A percentile compares a stretch with the other conserved stretches of the same genome.
phyloP scores from a whole-genome alignment of 1,140 invertebrate genomes.

The Drosophila rhopaloa region DNA sequence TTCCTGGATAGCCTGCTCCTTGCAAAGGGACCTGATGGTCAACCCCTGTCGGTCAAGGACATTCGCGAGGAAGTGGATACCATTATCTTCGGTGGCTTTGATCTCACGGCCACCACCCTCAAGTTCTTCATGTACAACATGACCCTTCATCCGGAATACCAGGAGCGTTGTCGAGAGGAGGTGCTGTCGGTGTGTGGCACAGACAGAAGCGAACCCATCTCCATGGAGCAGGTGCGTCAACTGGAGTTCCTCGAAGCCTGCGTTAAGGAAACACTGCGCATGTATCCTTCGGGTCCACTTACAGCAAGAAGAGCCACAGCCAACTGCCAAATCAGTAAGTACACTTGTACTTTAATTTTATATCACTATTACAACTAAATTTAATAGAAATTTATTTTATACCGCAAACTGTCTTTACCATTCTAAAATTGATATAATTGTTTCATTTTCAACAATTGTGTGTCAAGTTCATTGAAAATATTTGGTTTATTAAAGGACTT shows the following conservation, averaged over 20 bases:
- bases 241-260: constrained; percentile 87
- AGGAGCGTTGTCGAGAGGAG: constrained; percentile 87
- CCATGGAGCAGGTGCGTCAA: constrained; percentile 86
- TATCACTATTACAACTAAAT: no score
- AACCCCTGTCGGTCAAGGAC: constrained; percentile 86
- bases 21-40: constrained; percentile 85
- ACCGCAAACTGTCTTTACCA: no score
- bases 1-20: constrained; percentile 89
- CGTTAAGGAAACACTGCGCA: constrained; percentile 88
- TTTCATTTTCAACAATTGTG: no score
- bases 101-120: constrained; percentile 61
- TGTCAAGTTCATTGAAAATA: no score
- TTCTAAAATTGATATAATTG: no score
- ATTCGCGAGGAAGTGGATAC: constrained; percentile 89
- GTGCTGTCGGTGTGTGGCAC: constrained; percentile 86
- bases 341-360: no score
- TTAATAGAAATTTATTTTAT: no score
- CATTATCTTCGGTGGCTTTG: constrained; percentile 88
- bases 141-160: constrained; percentile 67
- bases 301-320: constrained; percentile 86
- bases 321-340: constrained; percentile 66
- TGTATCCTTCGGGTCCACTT: constrained; percentile 93
- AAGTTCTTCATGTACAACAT: constrained; percentile 73
- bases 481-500: no score
- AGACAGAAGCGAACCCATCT: constrained; percentile 76